These are phyloP conservation scores for Selenia dentaria DNA, from an alignment of 2,888 invertebrate genomes.

Conservation along the genomic window DNA sequence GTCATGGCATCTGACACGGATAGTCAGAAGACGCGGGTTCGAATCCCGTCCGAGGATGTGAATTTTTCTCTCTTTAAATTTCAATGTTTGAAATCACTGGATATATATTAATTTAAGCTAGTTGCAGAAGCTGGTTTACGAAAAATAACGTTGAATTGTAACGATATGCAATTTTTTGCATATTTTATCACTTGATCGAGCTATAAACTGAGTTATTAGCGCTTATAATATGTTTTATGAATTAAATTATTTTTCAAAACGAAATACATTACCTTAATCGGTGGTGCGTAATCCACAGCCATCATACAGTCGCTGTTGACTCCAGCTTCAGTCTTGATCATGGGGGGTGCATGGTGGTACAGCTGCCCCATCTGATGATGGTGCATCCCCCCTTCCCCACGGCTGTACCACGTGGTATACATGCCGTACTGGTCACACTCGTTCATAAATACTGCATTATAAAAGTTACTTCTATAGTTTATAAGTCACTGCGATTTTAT, in stretches of 20 bases:
- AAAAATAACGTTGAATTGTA: too few relatives aligned
- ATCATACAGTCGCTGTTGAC: slow-evolving; percentile 87
- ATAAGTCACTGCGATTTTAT: slow-evolving; percentile 10
- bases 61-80: too few relatives aligned
- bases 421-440: slow-evolving; percentile 75
- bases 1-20: too few relatives aligned
- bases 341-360: slow-evolving; percentile 83
- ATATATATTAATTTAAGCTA: too few relatives aligned
- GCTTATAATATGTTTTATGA: too few relatives aligned
- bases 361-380: slow-evolving; percentile 82
- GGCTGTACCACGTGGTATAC: slow-evolving; percentile 83
- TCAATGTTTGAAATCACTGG: too few relatives aligned
- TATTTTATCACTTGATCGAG: too few relatives aligned
- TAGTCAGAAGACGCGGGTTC: too few relatives aligned
- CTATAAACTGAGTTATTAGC: too few relatives aligned
- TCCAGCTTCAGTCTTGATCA: slow-evolving; percentile 86
- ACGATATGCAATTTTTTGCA: too few relatives aligned
- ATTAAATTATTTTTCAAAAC: neutral
- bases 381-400: slow-evolving; percentile 80
- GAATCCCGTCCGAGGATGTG: too few relatives aligned
- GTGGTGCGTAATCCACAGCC: slow-evolving; percentile 86
- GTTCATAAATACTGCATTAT: slow-evolving; percentile 73
- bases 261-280: slow-evolving; percentile 82
- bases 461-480: slow-evolving; percentile 7
- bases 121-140: too few relatives aligned